These are phyloP conservation scores for Embiotoca jacksoni DNA, from an alignment of 2,113 vertebrate genomes.

Conservation along the genomic window DNA sequence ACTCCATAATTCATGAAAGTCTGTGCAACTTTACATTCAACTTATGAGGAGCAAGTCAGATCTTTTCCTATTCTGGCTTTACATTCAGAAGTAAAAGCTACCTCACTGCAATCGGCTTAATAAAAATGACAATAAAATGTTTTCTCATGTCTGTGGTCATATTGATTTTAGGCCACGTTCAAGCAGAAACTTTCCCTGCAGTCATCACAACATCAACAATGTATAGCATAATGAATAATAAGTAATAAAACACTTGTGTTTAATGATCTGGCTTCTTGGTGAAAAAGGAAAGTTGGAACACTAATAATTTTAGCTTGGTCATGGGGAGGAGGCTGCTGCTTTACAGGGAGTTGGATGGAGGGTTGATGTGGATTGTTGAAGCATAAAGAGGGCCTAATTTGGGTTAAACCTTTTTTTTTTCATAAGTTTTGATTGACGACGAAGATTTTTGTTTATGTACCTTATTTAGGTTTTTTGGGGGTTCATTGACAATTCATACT, in stretches of 20 bases:
- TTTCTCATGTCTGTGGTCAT: background rate
- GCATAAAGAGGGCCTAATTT: too few relatives aligned
- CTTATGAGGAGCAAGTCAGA: conserved; percentile 34
- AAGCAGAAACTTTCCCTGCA: background rate
- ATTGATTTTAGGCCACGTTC: background rate
- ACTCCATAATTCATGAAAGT: conserved; percentile 68
- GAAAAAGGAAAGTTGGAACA: too few relatives aligned
- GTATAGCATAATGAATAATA: too few relatives aligned
- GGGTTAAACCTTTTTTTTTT: too few relatives aligned
- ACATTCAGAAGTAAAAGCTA: conserved; percentile 3
- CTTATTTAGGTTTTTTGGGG: too few relatives aligned
- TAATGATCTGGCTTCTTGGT: too few relatives aligned
- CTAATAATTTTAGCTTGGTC: background rate
- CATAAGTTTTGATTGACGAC: too few relatives aligned
- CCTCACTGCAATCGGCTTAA: background rate
- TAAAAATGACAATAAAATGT: background rate
- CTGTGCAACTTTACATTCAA: conserved; percentile 62
- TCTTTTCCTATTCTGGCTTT: conserved; percentile 6
- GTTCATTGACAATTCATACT: too few relatives aligned
- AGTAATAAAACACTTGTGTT: too few relatives aligned
- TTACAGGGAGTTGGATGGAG: background rate
- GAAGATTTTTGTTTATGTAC: too few relatives aligned
- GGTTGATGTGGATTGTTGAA: background rate
- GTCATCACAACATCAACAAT: too few relatives aligned
- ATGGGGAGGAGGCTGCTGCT: background rate